Evolutionary conservation across 64 coral and sea anemone species (phyloP).

Genomic region (Stichodactyla helianthus): DNA sequence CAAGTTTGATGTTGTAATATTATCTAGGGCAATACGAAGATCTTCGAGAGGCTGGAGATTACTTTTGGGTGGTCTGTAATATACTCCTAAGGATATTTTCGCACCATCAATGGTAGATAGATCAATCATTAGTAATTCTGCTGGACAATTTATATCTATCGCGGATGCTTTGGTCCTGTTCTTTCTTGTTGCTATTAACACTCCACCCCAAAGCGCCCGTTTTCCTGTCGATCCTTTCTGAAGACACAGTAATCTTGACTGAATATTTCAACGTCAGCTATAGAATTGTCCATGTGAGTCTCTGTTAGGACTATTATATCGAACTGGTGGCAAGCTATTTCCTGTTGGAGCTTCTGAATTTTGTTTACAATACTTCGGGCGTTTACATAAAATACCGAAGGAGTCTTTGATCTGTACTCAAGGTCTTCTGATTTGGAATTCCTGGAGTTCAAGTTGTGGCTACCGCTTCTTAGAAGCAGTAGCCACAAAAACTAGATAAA

Average conservation of each 20-base stretch:
- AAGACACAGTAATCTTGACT: slow-evolving; percentile 21
- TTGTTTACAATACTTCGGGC: slow-evolving; percentile 49
- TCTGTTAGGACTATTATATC: slow-evolving; percentile 47
- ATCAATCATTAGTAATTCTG: slow-evolving; percentile 52
- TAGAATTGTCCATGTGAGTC: slow-evolving; percentile 26
- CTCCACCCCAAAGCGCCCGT: slow-evolving; percentile 29
- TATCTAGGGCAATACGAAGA: neutral
- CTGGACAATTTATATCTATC: slow-evolving; percentile 21
- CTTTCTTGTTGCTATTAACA: slow-evolving; percentile 27
- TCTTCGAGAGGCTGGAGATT: slow-evolving; percentile 15
- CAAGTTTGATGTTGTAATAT: neutral
- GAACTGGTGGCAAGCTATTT: neutral
- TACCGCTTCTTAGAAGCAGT: no score
- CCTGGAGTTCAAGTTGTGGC: no score
- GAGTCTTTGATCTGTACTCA: neutral
- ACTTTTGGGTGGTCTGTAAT: slow-evolving; percentile 47
- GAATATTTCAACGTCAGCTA: neutral
- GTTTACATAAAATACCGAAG: slow-evolving; percentile 40
- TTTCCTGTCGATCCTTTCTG: slow-evolving; percentile 18
- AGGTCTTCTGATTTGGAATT: no score
- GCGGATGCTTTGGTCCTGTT: slow-evolving; percentile 1
- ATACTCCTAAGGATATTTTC: slow-evolving; percentile 40
- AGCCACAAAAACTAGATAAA: no score
- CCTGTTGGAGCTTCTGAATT: neutral
- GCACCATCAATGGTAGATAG: neutral